Evolutionary conservation across 2,888 invertebrate species (phyloP).

Genomic region (Nemapogon koenigi): DNA sequence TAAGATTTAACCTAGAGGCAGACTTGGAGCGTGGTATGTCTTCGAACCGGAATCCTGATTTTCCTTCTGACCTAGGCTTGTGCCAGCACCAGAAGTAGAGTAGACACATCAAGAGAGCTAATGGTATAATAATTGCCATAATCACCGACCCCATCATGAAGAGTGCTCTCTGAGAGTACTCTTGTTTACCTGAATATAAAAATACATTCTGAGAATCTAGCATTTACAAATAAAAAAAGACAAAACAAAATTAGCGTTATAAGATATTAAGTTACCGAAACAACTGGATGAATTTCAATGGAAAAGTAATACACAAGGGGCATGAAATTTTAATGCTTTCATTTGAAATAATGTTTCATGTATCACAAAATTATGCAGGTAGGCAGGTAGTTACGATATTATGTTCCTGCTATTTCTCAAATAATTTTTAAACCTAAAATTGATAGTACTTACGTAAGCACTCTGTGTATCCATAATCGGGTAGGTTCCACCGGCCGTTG

Average conservation of each 20-base stretch:
- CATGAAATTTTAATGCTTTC: no score
- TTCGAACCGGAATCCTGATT: constrained; percentile 61
- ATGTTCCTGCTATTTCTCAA: neutral
- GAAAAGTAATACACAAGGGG: no score
- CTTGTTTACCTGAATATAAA: constrained; percentile 66
- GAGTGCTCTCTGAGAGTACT: constrained; percentile 73
- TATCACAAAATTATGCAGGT: no score
- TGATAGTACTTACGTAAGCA: constrained; percentile 82
- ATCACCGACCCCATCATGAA: constrained; percentile 79
- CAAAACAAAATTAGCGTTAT: no score
- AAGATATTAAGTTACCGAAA: no score
- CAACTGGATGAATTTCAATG: no score
- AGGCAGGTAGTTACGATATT: constrained; percentile 8
- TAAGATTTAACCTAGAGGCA: constrained; percentile 64
- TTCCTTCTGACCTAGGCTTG: constrained; percentile 65
- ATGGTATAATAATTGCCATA: constrained; percentile 73
- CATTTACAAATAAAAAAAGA: no score
- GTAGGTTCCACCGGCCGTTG: constrained; percentile 84
- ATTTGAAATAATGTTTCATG: no score
- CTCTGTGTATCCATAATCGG: constrained; percentile 85
- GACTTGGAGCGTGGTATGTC: constrained; percentile 64
- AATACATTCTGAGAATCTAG: no score
- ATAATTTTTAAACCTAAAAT: constrained; percentile 1
- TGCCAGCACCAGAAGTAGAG: constrained; percentile 69
- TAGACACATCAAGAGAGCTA: constrained; percentile 67